Percentiles rank a stretch among this genome's conserved stretches.
Evolutionary conservation across 2,888 invertebrate genomes (phyloP).

Genomic region (Mimumesa dahlbomi): DNA sequence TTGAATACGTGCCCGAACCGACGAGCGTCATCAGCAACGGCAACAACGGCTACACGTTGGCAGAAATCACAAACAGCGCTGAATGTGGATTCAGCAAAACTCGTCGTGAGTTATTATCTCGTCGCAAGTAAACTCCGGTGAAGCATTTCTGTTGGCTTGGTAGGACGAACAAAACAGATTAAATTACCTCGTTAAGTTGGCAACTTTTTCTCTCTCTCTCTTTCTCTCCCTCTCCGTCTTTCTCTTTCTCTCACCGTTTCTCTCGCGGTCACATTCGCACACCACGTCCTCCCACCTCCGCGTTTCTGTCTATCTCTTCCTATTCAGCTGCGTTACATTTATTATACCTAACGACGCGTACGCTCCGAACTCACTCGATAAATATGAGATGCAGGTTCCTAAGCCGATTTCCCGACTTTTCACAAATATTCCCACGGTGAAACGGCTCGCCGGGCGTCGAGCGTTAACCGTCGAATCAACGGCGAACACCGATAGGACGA

Average conservation of each 20-base stretch:
- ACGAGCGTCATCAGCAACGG: neutral
- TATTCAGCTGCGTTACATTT: conserved; percentile 13
- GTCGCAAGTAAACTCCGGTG: conserved; percentile 43
- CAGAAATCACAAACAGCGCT: conserved; percentile 3
- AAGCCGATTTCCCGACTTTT: neutral
- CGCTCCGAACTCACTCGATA: neutral
- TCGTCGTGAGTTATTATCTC: conserved; percentile 51
- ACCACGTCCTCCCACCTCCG: conserved; percentile 6
- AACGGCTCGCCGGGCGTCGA: neutral
- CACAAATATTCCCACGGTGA: neutral
- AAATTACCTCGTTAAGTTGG: conserved; percentile 57
- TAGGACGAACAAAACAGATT: conserved; percentile 53
- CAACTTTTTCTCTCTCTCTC: conserved; percentile 34
- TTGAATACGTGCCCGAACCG: neutral
- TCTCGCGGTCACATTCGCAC: conserved; percentile 1
- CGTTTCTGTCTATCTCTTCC: conserved; percentile 20
- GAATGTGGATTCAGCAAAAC: conserved; percentile 49
- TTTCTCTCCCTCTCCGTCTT: neutral
- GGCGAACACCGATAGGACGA: no score
- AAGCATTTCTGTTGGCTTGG: conserved; percentile 35
- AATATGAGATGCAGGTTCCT: conserved; percentile 2
- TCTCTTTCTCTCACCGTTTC: neutral
- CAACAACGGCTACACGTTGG: conserved; percentile 1
- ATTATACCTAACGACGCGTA: conserved; percentile 17
- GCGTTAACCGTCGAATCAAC: no score